Evolutionary conservation across 2,113 vertebrate genomes (phyloP).

Genomic region (Caracal caracal): DNA sequence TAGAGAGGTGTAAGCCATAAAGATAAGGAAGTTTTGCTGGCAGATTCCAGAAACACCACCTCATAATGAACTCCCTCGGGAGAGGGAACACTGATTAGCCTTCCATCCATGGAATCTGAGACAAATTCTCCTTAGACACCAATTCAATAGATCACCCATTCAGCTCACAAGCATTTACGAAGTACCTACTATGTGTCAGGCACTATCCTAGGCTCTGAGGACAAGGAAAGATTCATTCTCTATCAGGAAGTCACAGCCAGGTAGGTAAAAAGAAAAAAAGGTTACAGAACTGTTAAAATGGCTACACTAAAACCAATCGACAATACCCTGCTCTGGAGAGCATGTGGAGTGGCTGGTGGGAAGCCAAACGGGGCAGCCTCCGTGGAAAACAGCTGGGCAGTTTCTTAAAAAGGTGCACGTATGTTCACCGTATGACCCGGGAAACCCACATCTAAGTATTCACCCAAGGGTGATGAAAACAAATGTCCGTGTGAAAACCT

Average conservation of each 20-base stretch:
- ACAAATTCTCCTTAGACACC: background rate
- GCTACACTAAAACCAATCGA: background rate
- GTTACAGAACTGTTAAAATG: background rate
- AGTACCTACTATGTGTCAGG: background rate
- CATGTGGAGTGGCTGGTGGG: fast-evolving
- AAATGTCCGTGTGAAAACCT: background rate
- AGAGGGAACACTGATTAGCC: background rate
- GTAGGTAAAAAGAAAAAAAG: background rate
- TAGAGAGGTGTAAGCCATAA: background rate
- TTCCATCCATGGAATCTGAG: background rate
- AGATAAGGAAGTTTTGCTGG: background rate
- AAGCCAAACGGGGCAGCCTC: background rate
- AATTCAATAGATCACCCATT: background rate
- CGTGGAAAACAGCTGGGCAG: background rate
- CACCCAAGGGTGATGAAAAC: background rate
- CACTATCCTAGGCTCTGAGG: background rate
- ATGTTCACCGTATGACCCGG: no score
- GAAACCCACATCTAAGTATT: background rate
- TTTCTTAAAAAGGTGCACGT: background rate
- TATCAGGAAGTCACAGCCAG: background rate
- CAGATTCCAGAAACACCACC: background rate
- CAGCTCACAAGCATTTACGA: background rate
- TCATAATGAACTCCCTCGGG: background rate
- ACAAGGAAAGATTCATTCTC: background rate
- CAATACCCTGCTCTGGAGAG: fast-evolving